Conservation (phyloP, 2,797 vertebrate species). For the Fundulus diaphanus region DNA sequence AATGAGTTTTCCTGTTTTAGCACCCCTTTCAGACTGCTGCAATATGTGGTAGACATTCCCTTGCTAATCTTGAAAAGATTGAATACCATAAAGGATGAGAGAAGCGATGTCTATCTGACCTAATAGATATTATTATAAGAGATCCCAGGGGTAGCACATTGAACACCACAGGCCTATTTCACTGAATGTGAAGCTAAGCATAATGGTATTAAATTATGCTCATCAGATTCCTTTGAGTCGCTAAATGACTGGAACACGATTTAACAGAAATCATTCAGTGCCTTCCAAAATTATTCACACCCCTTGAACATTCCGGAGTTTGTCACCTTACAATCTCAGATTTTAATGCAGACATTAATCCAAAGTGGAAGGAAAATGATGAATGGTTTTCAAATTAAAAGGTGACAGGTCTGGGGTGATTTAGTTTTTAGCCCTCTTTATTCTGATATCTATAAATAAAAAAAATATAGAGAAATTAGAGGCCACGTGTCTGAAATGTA, state of each 20-base stretch:
- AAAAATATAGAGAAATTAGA: neutral
- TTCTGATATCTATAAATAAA: neutral
- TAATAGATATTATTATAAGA: slow-evolving; percentile 63
- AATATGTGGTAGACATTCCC: slow-evolving; percentile 29
- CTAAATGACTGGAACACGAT: slow-evolving; percentile 9
- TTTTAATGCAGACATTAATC: neutral
- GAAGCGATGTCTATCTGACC: slow-evolving; percentile 60
- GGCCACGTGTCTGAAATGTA: neutral
- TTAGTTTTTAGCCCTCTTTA: neutral
- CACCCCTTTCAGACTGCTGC: slow-evolving; percentile 3
- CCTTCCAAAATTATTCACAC: neutral
- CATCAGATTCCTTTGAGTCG: slow-evolving; percentile 43
- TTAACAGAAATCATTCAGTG: slow-evolving; percentile 5
- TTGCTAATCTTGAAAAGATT: slow-evolving; percentile 56
- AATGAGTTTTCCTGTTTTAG: slow-evolving; percentile 25
- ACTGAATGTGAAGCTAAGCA: slow-evolving; percentile 45
- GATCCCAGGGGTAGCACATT: slow-evolving; percentile 41
- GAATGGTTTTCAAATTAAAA: neutral
- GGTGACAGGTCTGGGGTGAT: neutral
- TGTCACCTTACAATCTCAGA: neutral
- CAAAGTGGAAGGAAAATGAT: too few species aligned
- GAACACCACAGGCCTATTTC: slow-evolving; percentile 38
- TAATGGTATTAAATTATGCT: slow-evolving; percentile 44
- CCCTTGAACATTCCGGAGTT: neutral
- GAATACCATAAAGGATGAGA: slow-evolving; percentile 60